Evolutionary conservation across 2,113 vertebrate species (phyloP).

Genomic region (Electrona antarctica): DNA sequence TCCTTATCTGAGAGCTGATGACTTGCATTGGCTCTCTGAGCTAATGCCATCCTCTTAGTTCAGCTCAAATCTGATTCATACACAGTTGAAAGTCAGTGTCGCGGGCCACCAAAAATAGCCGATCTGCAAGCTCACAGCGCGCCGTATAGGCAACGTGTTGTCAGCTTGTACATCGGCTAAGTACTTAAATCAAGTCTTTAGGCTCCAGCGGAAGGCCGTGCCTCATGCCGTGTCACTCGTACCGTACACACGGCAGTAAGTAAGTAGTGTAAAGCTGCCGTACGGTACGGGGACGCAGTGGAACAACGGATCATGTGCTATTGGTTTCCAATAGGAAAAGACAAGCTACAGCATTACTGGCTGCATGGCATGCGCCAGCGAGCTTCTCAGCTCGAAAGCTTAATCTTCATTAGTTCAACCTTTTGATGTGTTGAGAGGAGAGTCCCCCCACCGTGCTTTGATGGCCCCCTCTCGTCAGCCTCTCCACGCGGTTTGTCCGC

Average conservation of each 20-base stretch:
- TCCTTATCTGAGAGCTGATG: background rate
- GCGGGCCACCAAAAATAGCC: too few relatives aligned
- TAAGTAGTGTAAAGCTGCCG: constrained; percentile 9
- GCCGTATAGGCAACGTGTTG: too few relatives aligned
- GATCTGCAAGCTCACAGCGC: too few relatives aligned
- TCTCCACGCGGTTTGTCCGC: too few relatives aligned
- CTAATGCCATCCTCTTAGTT: background rate
- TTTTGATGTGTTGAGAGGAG: too few relatives aligned
- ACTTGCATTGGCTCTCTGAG: background rate
- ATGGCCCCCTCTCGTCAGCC: too few relatives aligned
- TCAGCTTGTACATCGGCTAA: too few relatives aligned
- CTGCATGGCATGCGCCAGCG: background rate
- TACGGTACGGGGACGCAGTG: background rate
- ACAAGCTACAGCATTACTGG: constrained; percentile 4
- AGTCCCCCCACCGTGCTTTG: too few relatives aligned
- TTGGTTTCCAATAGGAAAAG: background rate
- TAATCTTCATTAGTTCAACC: background rate
- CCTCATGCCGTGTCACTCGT: background rate
- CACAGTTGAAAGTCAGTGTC: too few relatives aligned
- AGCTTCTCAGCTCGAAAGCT: constrained; percentile 28
- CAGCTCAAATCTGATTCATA: background rate
- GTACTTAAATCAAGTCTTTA: too few relatives aligned
- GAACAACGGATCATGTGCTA: constrained; percentile 14
- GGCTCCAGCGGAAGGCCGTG: background rate
- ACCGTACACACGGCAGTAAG: background rate